A percentile compares a stretch with the other conserved stretches of the same genome.
phyloP scores from a whole-genome alignment of 1,140 invertebrate genomes.

The Lycorma delicatula region DNA sequence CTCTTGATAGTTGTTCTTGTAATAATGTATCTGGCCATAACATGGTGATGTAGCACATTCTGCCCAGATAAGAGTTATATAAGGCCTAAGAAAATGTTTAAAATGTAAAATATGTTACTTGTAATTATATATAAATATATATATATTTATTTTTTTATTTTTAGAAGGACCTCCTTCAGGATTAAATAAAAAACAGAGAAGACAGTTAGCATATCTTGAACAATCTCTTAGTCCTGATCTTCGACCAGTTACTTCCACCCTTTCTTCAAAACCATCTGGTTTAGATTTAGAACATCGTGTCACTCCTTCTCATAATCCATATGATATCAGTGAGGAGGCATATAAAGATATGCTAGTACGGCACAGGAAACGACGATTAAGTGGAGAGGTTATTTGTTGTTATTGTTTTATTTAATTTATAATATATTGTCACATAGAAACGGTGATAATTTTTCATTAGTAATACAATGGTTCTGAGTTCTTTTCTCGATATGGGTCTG shows the following conservation, averaged over 20 bases:
- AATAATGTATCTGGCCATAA: too few species aligned
- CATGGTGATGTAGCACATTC: too few species aligned
- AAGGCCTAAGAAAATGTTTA: too few species aligned
- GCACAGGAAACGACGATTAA: constrained; percentile 52
- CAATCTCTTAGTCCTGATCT: constrained; percentile 44
- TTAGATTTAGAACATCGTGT: constrained; percentile 40
- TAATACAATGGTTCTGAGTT: too few species aligned
- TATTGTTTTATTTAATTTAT: too few species aligned
- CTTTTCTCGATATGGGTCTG: too few species aligned
- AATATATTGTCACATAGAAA: too few species aligned
- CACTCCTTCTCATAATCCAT: constrained; percentile 40
- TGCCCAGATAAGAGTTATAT: too few species aligned
- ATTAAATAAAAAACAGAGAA: constrained; percentile 44
- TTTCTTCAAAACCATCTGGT: constrained; percentile 36
- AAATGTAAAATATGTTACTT: too few species aligned
- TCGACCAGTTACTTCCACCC: constrained; percentile 41
- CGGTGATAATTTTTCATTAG: too few species aligned
- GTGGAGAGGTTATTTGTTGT: constrained; percentile 42
- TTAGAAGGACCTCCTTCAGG: constrained; percentile 47
- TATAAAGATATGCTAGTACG: constrained; percentile 54
- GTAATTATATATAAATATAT: too few species aligned
- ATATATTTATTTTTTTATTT: constrained; percentile 19
- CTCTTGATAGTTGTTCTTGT: too few species aligned
- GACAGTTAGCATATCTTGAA: constrained; percentile 34
- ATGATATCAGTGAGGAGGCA: constrained; percentile 56